Base-by-base conservation (phyloP, 1,140 invertebrate genomes). In the Anastatus disparis region DNA sequence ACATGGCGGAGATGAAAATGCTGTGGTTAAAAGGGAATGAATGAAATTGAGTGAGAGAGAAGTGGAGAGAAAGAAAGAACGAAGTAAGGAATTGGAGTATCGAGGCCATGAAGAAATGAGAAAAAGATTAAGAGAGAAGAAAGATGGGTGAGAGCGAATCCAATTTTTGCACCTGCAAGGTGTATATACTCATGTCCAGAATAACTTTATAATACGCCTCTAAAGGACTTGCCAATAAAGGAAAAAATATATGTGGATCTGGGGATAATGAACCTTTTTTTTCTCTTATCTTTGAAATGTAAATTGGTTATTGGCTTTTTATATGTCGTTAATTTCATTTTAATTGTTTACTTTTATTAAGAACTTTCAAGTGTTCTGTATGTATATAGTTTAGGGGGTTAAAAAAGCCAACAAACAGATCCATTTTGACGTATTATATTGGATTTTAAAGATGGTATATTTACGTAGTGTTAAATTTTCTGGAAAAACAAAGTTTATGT, bases 141-240 rank as follows among this genome's bases (percentile, higher is more conserved):
- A 59, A 12, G 15, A 26, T 17, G n/a, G 50, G 44, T 15, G 52
- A 17, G 24, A 38, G 26, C 22, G 27, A 61, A 40, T 62, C 55
- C 50, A 67, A 64, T 46, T 66, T 46, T 42, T 31, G 24, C n/a
- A 66, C 40, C 24, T 44, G 52, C 38, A 44, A 2, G 7, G 29
- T 22, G 31, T 53, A 29, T 7, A 3, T 53, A 13, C 17, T 8
- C 15, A 17, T 44, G 42, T 44, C 6, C 42, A 35, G 31, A 31
- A 55, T 55, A 55, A 55, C 17, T 56, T 56, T 40, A 38, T 56
- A 24, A 55, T 55, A 31, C 52, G 12, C 22, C n/a, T 56, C 20
- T 56, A 22, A 56, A 6, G 29, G 27, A 35, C 29, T 20, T 15
- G 48, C 48, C 24, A 15, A 26, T 24, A 24, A n/a, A 44, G 20